Conservation (phyloP, 2,888 invertebrate genomes). For the Apamea sordens region DNA sequence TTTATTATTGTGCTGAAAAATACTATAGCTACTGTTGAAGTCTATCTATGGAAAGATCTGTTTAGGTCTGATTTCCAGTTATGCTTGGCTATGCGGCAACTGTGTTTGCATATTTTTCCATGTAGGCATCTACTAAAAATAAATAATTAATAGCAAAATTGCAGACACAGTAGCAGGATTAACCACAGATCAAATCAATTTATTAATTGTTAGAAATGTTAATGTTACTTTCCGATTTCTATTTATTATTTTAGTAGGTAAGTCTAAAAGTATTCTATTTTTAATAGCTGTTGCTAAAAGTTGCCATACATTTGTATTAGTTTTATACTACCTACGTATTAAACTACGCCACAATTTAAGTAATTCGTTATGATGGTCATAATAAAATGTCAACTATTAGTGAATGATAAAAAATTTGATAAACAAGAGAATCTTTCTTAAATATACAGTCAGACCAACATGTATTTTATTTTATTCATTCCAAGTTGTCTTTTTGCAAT, state of each 20-base stretch:
- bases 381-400: background rate
- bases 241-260: background rate
- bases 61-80: constrained; percentile 1
- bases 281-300: constrained; percentile 26
- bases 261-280: constrained; percentile 7
- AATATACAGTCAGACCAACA: background rate
- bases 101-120: background rate
- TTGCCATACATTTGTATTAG: constrained; percentile 19
- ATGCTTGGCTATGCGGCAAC: background rate
- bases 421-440: background rate
- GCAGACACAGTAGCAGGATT: background rate
- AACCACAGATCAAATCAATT: background rate
- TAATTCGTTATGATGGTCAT: constrained; percentile 21
- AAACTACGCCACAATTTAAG: constrained; percentile 38
- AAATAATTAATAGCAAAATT: constrained; percentile 6
- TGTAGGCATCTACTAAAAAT: background rate
- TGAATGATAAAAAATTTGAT: background rate
- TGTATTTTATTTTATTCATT: constrained; percentile 1
- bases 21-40: background rate
- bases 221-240: constrained; percentile 3
- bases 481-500: background rate
- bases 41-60: background rate
- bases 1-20: background rate
- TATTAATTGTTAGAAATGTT: background rate
- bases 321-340: constrained; percentile 32